A percentile compares a stretch with the other conserved stretches of the same genome.
phyloP scores from a whole-genome alignment of 2,113 vertebrate species.

The Apeltes quadracus region DNA sequence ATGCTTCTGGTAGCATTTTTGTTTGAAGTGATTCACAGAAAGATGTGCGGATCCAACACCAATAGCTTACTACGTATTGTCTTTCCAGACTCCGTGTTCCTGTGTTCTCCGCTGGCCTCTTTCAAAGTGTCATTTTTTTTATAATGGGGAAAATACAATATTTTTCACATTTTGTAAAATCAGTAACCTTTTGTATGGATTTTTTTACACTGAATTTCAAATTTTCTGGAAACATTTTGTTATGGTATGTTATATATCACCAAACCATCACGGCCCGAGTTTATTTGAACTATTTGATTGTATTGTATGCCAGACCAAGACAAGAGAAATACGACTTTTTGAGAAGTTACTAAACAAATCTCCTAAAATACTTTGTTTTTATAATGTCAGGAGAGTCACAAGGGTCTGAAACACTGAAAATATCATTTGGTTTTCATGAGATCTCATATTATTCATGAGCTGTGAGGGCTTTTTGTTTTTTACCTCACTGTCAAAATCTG shows the following conservation, averaged over 20 bases:
- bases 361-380: constrained; percentile 15
- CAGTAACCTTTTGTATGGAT: constrained; percentile 85
- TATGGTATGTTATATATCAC: constrained; percentile 40
- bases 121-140: constrained; percentile 91
- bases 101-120: constrained; percentile 86
- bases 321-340: constrained; percentile 15
- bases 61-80: constrained; percentile 17
- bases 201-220: constrained; percentile 68
- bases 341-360: not conserved
- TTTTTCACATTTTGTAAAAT: constrained; percentile 91
- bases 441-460: constrained; percentile 23
- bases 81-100: constrained; percentile 19
- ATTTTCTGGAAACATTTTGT: constrained; percentile 67
- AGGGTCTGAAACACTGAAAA: constrained; percentile 28
- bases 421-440: constrained; percentile 27
- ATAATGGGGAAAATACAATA: constrained; percentile 75
- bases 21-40: constrained; percentile 33
- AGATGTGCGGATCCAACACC: constrained; percentile 30
- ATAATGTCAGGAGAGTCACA: constrained; percentile 30
- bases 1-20: constrained; percentile 50
- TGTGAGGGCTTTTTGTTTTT: constrained; percentile 42
- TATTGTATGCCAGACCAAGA: constrained; percentile 24
- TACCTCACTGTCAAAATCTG: constrained; percentile 35
- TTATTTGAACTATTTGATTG: constrained; percentile 61
- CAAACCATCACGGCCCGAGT: constrained; percentile 34